Conservation (phyloP, 2,113 vertebrate species). For the Rhipidura dahli region DNA sequence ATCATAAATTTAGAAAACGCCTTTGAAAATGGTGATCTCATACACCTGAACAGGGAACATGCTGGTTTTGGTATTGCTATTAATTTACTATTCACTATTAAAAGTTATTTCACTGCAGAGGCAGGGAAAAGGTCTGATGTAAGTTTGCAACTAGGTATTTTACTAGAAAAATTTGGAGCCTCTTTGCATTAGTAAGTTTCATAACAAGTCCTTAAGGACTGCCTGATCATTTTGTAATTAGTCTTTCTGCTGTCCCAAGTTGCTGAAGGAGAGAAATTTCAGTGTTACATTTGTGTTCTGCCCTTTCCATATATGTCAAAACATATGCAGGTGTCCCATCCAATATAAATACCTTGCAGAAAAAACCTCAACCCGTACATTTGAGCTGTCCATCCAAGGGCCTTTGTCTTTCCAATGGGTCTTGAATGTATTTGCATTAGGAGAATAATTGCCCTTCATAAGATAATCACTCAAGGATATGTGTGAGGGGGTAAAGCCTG, state of each 20-base stretch:
- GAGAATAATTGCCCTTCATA: background rate
- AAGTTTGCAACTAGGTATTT: background rate
- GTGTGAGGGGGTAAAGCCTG: background rate
- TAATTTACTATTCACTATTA: background rate
- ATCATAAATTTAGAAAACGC: background rate
- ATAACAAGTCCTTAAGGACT: background rate
- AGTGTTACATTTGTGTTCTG: background rate
- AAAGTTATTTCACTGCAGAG: background rate
- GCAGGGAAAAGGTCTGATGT: background rate
- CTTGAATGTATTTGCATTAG: background rate
- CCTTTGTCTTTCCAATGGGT: background rate
- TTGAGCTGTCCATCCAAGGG: background rate
- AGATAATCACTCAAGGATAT: background rate
- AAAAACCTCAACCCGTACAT: fast-evolving
- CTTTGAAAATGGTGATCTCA: background rate
- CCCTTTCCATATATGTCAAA: background rate
- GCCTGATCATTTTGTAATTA: background rate
- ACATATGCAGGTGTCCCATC: background rate
- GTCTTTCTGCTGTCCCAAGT: background rate
- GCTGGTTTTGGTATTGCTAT: background rate
- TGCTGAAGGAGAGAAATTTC: background rate
- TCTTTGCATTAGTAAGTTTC: background rate
- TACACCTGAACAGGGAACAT: background rate
- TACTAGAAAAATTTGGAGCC: background rate
- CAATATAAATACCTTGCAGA: background rate